Base-by-base conservation (phyloP, 2,888 invertebrate species). In the Enchytraeus crypticus region DNA sequence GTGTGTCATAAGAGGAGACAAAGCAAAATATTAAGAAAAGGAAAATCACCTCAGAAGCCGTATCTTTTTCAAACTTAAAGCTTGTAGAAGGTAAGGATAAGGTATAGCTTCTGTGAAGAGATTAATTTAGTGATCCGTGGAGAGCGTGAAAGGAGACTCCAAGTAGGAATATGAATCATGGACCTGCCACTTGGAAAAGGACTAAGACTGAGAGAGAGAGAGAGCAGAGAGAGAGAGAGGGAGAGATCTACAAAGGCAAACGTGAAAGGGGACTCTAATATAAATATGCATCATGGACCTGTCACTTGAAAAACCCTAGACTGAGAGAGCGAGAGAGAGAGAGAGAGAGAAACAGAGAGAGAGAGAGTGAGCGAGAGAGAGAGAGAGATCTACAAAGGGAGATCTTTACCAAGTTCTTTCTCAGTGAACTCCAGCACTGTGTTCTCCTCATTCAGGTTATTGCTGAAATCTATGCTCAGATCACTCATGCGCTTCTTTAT, bases 361-460 rank as follows among this genome's bases (percentile, higher is more conserved):
- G 14, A 14, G 14, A 55, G 14, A 43, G n/a, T 38, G 43, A 43
- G n/a, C n/a, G n/a, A n/a, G n/a, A n/a, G n/a, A n/a, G n/a, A n/a
- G n/a, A n/a, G n/a, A n/a, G n/a, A n/a, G n/a, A 43, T 43, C n/a
- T 47, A 11, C 8, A 43, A 45, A 27, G 55, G 30, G 18, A 49
- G 11, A 8, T 21, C 14, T 64, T 62, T 66, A 72, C 75, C 76
- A 51, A 82, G 67, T 58, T 82, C 79, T 59, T 79, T 77, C 34
- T 74, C 73, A 27, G 77, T 71, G 65, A 81, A 81, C 59, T 79
- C 77, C 27, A 82, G 65, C n/a, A 75, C 68, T 0, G 80, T 80
- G 59, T 79, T 79, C 66, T 81, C 81, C 65, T 82, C 81, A 65
- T 78, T 80, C 26, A 79, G 70, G 66, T 82, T 80, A 62, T 75